A percentile compares a stretch with the other conserved stretches of the same genome.
phyloP scores from a whole-genome alignment of 2,113 vertebrate genomes.

The Oncorhynchus clarkii region DNA sequence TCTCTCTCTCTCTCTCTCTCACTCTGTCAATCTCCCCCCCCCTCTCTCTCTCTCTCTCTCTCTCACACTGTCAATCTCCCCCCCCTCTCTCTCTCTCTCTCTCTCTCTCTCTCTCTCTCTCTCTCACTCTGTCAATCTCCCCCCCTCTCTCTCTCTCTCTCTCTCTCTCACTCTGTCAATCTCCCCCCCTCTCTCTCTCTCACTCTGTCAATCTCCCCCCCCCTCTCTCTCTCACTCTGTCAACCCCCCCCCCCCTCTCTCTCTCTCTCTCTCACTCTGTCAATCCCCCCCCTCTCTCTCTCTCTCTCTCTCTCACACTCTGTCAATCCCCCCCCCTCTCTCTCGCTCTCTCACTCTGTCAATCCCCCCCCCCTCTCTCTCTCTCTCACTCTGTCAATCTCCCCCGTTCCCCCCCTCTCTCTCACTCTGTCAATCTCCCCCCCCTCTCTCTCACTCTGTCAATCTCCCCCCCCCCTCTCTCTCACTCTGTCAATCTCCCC shows the following conservation, averaged over 20 bases:
- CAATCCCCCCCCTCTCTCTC: background rate
- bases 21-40: background rate
- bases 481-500: background rate
- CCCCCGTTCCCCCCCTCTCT: background rate
- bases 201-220: background rate
- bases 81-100: too few relatives aligned
- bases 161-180: background rate
- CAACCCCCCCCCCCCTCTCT: background rate
- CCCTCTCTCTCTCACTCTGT: background rate
- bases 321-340: background rate
- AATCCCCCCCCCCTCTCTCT: background rate
- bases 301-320: background rate
- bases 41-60: background rate
- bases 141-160: background rate
- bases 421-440: background rate
- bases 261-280: background rate
- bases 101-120: background rate
- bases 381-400: background rate
- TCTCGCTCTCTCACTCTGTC: background rate
- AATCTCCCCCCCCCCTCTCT: background rate
- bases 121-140: background rate
- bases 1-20: too few relatives aligned
- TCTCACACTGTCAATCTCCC: background rate
- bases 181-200: background rate
- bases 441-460: background rate